A percentile compares a stretch with the other conserved stretches of the same genome.
phyloP scores from a whole-genome alignment of 92 coral and sea anemone species.

The Siderastrea siderea region DNA sequence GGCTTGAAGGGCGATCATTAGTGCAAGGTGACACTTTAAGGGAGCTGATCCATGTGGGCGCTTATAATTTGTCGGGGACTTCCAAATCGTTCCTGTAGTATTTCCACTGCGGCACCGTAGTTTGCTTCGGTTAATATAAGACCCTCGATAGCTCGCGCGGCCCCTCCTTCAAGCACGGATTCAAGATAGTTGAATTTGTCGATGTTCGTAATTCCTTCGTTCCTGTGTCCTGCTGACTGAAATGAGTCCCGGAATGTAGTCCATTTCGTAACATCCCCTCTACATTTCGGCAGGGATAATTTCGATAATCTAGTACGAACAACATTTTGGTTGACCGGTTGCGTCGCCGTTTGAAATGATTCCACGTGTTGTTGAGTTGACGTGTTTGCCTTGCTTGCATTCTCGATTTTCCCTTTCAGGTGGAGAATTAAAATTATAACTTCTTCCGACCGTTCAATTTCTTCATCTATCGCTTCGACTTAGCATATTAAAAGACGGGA shows the following conservation, averaged over 20 bases:
- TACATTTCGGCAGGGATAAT: conserved; percentile 46
- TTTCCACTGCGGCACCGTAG: conserved; percentile 42
- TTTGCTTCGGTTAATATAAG: conserved; percentile 43
- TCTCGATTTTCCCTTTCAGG: conserved; percentile 24
- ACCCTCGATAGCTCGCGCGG: conserved; percentile 60
- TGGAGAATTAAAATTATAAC: conserved; percentile 7
- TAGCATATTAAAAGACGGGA: no score
- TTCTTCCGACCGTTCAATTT: conserved; percentile 53
- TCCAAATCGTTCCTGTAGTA: conserved; percentile 50
- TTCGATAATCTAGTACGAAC: conserved; percentile 55
- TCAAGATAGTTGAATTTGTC: conserved; percentile 52
- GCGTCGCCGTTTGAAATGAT: background rate
- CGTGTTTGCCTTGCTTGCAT: conserved; percentile 1
- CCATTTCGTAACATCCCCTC: conserved; percentile 53
- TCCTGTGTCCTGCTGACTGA: conserved; percentile 32
- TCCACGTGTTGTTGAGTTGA: background rate
- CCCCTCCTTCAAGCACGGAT: conserved; percentile 52
- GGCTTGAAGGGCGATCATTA: conserved; percentile 10
- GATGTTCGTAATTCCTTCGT: conserved; percentile 26
- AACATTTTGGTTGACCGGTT: background rate
- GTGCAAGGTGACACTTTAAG: conserved; percentile 59
- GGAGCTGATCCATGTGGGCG: conserved; percentile 74
- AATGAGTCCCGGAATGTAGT: conserved; percentile 58
- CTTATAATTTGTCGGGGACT: conserved; percentile 60
- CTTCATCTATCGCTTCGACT: conserved; percentile 40